Conservation (phyloP, 2,797 vertebrate genomes). For the Hydrolagus colliei region DNA sequence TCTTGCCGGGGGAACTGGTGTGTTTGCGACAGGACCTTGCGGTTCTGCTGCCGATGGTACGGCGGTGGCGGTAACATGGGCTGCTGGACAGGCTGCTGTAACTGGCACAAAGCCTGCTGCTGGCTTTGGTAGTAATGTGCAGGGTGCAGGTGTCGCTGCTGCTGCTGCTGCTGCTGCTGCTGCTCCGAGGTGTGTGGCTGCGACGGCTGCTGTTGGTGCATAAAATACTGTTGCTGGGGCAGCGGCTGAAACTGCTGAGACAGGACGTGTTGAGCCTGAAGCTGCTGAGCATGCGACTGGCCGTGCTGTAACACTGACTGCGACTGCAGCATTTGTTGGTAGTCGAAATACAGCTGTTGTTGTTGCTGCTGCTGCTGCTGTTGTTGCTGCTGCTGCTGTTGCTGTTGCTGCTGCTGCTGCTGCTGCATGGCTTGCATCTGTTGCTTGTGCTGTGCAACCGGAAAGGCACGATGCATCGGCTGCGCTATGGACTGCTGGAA, state of each 20-base stretch:
- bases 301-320: constrained; percentile 55
- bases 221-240: constrained; percentile 62
- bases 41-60: constrained; percentile 56
- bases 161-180: constrained; percentile 46
- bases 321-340: constrained; percentile 57
- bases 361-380: constrained; percentile 38
- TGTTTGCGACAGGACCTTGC: constrained; percentile 51
- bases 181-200: constrained; percentile 57
- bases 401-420: constrained; percentile 37
- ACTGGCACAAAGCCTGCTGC: constrained; percentile 40
- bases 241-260: constrained; percentile 57
- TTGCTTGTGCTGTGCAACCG: constrained; percentile 53
- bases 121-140: constrained; percentile 61
- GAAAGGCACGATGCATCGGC: constrained; percentile 55
- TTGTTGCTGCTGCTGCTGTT: constrained; percentile 44
- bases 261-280: constrained; percentile 55
- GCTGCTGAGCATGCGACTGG: constrained; percentile 48
- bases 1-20: constrained; percentile 58
- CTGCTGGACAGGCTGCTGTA: constrained; percentile 53
- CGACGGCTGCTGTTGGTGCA: constrained; percentile 44
- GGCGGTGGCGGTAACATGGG: constrained; percentile 55
- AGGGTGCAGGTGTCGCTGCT: constrained; percentile 47
- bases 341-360: constrained; percentile 61
- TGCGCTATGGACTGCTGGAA: constrained; percentile 55
- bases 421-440: constrained; percentile 57